Percentiles rank a stretch among this genome's conserved stretches.
Evolutionary conservation across 2,113 vertebrate genomes (phyloP).

Genomic region (Calyptomena viridis): DNA sequence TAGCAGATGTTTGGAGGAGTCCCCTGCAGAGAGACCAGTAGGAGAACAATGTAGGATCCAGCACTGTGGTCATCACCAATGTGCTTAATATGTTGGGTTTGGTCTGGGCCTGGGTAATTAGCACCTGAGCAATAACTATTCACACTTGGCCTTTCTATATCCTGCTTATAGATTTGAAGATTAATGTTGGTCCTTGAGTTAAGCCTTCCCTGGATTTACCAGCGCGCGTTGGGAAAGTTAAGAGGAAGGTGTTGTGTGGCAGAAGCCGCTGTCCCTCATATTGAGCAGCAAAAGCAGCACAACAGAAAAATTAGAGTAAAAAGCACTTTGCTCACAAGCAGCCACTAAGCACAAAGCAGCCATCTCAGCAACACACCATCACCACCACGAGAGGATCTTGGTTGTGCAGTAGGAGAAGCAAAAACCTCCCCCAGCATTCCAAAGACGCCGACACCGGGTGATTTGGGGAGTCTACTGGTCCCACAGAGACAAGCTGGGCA

Average conservation of each 20-base stretch:
- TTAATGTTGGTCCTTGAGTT: not conserved
- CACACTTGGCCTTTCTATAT: conserved; percentile 31
- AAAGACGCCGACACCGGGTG: rapidly evolving
- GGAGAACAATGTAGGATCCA: not conserved
- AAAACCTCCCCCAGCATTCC: not conserved
- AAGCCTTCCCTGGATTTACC: not conserved
- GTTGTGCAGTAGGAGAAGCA: not conserved
- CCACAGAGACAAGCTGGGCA: not conserved
- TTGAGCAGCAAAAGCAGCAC: not conserved
- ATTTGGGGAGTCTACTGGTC: not conserved
- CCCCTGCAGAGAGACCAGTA: not conserved
- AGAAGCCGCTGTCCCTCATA: not conserved
- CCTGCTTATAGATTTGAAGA: conserved; percentile 5
- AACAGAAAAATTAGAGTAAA: not conserved
- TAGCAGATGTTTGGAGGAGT: not conserved
- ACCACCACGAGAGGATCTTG: rapidly evolving
- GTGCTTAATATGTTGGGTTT: not conserved
- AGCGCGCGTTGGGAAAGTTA: rapidly evolving
- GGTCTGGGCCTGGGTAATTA: conserved; percentile 28
- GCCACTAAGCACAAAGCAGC: not conserved
- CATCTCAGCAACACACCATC: not conserved
- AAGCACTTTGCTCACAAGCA: not conserved
- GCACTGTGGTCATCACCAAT: rapidly evolving
- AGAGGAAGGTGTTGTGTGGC: not conserved
- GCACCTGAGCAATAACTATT: conserved; percentile 26